Percentiles rank a stretch among this genome's conserved stretches.
These are phyloP conservation scores for Notodonta dromedarius DNA, from an alignment of 2,888 invertebrate genomes.

Conservation along the genomic window DNA sequence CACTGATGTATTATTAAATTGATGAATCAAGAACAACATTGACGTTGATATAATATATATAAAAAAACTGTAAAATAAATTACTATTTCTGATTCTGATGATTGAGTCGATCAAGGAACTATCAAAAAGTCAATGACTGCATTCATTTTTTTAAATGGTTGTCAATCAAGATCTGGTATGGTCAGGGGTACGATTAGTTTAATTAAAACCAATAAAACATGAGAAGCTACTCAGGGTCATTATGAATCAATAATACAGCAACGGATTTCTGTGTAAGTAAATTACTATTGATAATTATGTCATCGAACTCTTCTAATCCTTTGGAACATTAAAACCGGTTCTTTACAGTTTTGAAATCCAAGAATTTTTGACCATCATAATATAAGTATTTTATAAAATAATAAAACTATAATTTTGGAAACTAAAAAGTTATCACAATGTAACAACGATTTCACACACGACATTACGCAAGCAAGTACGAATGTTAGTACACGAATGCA, in stretches of 20 bases:
- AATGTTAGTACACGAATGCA: slow-evolving; percentile 59
- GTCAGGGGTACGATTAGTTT: slow-evolving; percentile 21
- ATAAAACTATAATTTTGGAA: too few relatives aligned
- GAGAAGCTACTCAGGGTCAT: slow-evolving; percentile 12
- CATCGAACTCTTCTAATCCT: neutral
- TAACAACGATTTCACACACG: slow-evolving; percentile 42
- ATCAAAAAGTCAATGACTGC: slow-evolving; percentile 41
- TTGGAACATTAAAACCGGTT: too few relatives aligned
- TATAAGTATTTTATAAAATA: too few relatives aligned
- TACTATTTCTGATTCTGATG: slow-evolving; percentile 14
- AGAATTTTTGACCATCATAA: too few relatives aligned
- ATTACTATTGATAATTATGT: neutral
- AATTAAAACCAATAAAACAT: slow-evolving; percentile 29
- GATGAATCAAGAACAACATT: neutral
- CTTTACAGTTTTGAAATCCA: too few relatives aligned
- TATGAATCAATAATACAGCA: slow-evolving; percentile 6
- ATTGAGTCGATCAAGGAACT: slow-evolving; percentile 26
- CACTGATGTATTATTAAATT: neutral
- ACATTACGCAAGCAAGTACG: slow-evolving; percentile 45
- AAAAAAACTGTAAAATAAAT: slow-evolving; percentile 12
- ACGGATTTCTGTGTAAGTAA: neutral
- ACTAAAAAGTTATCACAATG: neutral
- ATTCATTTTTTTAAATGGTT: slow-evolving; percentile 28
- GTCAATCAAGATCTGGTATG: slow-evolving; percentile 28
- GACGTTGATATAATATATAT: neutral